Evolutionary conservation across 1,140 invertebrate genomes (phyloP), one percentile per base, ranked within the genome.

Genomic region (Pinna nobilis): DNA sequence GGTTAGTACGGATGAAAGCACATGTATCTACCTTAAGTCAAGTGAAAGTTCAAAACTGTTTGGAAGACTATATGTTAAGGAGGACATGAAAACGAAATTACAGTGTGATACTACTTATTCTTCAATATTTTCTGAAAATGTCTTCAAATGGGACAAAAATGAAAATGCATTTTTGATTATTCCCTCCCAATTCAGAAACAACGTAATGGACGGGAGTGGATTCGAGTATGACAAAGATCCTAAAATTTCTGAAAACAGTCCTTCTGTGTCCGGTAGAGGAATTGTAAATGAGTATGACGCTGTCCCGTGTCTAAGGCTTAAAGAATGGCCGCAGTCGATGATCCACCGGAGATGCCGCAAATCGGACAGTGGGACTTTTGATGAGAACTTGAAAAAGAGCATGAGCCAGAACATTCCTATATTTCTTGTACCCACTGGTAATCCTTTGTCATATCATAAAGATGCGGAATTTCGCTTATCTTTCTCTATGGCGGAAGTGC

Each of bases 231-330:
- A 1, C 20, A 55, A n/a, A 50, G 55, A 59, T 18, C 2, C 13
- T 3, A 39, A 7, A 15, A 37, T 37, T 1, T 59, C 51, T 49
- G 25, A 25, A 35, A 2, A 13, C 4, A 66, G 70, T 41, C 70
- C 70, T 13, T 59, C 63, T 15, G 53, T 73, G 30, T 55, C 70
- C 7, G 70, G 51, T 7, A 41, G 47, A 18, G 70, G 70, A 0
- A 63, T 39, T 7, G 35, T 66, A 13, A 73, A 73, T 50, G 70
- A 73, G 32, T 66, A 65, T 30, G 70, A 73, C 39, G 50, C 63
- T 25, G 70, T 73, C 3, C 70, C 70, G 18, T 73, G 70, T 51
- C 53, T 73, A 1, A 49, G 57, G 18, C 33, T 73, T 15, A 44
- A 18, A 20, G 39, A 41, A 20, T 73, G 70, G 70, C 63, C 53